Percentiles rank a stretch among this genome's conserved stretches.
phyloP scores from a whole-genome alignment of 2,888 invertebrate species.

The Scaptomyza caliginosa region DNA sequence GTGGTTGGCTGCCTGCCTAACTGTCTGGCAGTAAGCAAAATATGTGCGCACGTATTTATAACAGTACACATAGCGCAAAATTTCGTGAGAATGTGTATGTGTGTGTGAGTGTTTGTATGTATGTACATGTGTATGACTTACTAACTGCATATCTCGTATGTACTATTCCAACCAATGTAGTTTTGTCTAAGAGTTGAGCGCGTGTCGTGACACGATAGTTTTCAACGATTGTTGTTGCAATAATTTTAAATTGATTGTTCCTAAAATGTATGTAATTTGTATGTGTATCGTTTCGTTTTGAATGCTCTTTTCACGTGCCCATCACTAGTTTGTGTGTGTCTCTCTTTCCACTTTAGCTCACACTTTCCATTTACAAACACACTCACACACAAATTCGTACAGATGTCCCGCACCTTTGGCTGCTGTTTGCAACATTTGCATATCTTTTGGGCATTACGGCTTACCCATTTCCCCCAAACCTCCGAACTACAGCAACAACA shows the following conservation, averaged over 20 bases:
- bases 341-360: slow-evolving; percentile 49
- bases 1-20: slow-evolving; percentile 55
- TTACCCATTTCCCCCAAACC: slow-evolving; percentile 6
- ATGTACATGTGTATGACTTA: slow-evolving; percentile 43
- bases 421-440: slow-evolving; percentile 69
- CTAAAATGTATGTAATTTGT: not conserved
- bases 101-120: slow-evolving; percentile 13
- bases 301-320: not conserved
- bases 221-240: not conserved
- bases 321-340: slow-evolving; percentile 45
- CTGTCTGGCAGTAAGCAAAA: slow-evolving; percentile 58
- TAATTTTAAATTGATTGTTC: not conserved
- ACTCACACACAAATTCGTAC: slow-evolving; percentile 18
- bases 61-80: slow-evolving; percentile 53
- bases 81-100: not conserved
- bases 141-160: slow-evolving; percentile 70
- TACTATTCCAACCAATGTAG: slow-evolving; percentile 42
- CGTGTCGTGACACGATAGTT: not conserved
- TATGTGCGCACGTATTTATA: slow-evolving; percentile 66
- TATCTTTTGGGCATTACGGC: slow-evolving; percentile 67
- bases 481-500: not conserved
- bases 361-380: slow-evolving; percentile 73
- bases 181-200: slow-evolving; percentile 11
- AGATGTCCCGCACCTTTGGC: slow-evolving; percentile 48
- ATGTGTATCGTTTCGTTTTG: not conserved